Base-by-base conservation (phyloP, 2,888 invertebrate species). In the Embidobia sp. region DNA sequence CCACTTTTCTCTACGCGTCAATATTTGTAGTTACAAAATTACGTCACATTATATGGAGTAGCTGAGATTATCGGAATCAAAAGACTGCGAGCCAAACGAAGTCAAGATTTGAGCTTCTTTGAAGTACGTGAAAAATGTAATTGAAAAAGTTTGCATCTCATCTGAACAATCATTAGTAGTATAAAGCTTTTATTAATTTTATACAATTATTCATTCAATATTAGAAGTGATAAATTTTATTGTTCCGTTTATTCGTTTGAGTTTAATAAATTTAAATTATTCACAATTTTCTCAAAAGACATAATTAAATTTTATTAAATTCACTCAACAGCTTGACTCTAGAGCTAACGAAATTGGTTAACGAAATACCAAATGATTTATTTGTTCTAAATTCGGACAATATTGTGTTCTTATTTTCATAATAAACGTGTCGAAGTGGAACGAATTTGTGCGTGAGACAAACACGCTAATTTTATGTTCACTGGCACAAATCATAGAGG, bases 111-210 rank as follows among this genome's bases (percentile, higher is more conserved):
- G 22, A 53, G 35, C 53, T 55, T n/a, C 40, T 55, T 29, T 3
- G n/a, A 55, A 27, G 18, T 7, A n/a, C 27, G 27, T 40, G 26
- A 18, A 37, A 40, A 53, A 53, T n/a, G 8, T 48, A 48, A 48
- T 48, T 48, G 27, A 48, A 48, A 48, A 48, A 48, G 40, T 40
- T 40, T 40, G 18, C 44, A 22, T 44, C 44, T 44, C 26, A 44
- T 22, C 6, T 26, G 22, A 5, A 11, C 2, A 16, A n/a, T 44
- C 26, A 44, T 44, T 44, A 44, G 40, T 10, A n/a, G 16, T 16
- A 6, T 7, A 2, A 35, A 35, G 35, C 15, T 35, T 35, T 35
- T 35, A 40, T 40, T 40, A 19, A n/a, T 40, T 40, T 40, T 18
- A 8, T 37, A 40, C 19, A 16, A 37, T 16, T 16, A 7, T 10